Conservation (phyloP, 2,888 invertebrate species). For the Dioctria linearis region DNA sequence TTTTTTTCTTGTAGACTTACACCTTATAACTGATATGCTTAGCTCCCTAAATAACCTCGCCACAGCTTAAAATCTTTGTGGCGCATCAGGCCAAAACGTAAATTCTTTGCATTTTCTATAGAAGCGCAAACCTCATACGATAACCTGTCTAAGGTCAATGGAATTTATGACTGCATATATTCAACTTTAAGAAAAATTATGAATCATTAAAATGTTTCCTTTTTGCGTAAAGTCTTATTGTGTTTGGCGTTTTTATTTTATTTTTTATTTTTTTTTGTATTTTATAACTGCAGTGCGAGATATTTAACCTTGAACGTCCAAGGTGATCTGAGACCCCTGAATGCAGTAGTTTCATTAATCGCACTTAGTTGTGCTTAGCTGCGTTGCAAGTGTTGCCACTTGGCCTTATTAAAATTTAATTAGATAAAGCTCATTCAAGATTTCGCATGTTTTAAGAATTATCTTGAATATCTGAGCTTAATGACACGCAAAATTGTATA, state of each 20-base stretch:
- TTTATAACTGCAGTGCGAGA: slow-evolving; percentile 5
- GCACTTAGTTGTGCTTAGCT: neutral
- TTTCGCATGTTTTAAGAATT: no score
- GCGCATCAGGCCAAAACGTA: no score
- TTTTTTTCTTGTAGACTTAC: no score
- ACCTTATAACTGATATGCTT: no score
- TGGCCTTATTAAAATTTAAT: slow-evolving; percentile 14
- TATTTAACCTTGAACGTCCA: neutral
- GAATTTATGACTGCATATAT: neutral
- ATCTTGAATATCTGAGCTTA: no score
- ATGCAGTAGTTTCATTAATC: neutral
- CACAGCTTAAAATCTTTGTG: no score
- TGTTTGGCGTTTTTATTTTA: neutral
- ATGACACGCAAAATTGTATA: no score
- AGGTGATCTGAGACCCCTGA: neutral
- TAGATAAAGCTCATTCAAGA: neutral
- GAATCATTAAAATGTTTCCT: neutral
- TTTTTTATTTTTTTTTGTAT: neutral
- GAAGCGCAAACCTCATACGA: no score
- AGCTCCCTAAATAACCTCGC: no score
- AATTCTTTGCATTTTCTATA: no score
- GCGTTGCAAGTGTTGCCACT: neutral
- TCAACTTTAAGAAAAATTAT: slow-evolving; percentile 5
- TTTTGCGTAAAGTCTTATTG: neutral
- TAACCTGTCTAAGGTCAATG: neutral